Base-by-base conservation (phyloP, 2,888 invertebrate genomes). In the Pedicia rivosa region DNA sequence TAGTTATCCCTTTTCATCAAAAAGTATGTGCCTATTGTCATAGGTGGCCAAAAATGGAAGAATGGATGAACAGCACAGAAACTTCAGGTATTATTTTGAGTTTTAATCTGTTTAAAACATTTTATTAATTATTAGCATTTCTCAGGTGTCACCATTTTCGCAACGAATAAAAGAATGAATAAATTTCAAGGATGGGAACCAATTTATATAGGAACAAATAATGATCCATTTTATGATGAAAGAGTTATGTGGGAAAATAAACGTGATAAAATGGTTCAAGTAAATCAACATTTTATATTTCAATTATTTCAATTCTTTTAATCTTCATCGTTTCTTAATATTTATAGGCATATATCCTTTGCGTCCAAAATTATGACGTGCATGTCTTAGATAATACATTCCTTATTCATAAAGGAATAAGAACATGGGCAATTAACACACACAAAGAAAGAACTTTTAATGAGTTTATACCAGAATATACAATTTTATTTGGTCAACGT, bases 231-330 rank as follows among this genome's bases (percentile, higher is more conserved):
- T 38, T 91, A 88, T 55, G 90, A 91, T 47, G 90, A 90, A 56
- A 68, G 88, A 45, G 74, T 91, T 41, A 82, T 81, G 48, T 91
- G 90, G 88, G 88, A 91, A 54, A 90, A 90, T 8, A 83, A 84
- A 59, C 77, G 79, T 54, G 86, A 87, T 56, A 87, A 86, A 64
- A 86, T 86, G 84, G 79, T 83, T 39, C 86, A 86, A 20, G n/a
- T n/a, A n/a, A n/a, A n/a, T n/a, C n/a, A n/a, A n/a, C n/a, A n/a
- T n/a, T n/a, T n/a, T 26, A 31, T 2, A 19, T 19, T 20, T 5
- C 6, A 15, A 13, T 24, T 17, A 25, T 12, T 16, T 32, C n/a
- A 33, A 20, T 9, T 25, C 7, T 10, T 20, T 10, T 10, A 14
- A 20, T 9, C 12, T 35, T 38, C 27, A 12, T 8, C 2, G 26